A percentile compares a stretch with the other conserved stretches of the same genome.
Evolutionary conservation across 2,797 vertebrate genomes (phyloP).

Genomic region (Garrulus glandarius): DNA sequence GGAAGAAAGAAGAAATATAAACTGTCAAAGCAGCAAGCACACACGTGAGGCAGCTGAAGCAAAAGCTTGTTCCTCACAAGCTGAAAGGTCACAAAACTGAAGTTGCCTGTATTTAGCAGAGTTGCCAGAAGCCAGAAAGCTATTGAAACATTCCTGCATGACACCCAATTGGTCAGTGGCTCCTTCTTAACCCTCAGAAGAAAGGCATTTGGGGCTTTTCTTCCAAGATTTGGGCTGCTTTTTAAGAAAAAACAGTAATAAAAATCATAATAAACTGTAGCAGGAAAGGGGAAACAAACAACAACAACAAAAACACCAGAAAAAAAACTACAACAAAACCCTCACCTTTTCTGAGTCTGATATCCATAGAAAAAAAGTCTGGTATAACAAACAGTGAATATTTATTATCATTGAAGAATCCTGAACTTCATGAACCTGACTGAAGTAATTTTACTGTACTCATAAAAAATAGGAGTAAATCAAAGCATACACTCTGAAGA

Average conservation of each 20-base stretch:
- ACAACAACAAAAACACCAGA: background rate
- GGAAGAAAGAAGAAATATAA: slow-evolving; percentile 24
- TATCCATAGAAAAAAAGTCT: background rate
- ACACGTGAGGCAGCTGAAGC: background rate
- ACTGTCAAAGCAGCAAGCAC: slow-evolving; percentile 16
- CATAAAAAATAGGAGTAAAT: background rate
- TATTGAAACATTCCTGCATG: background rate
- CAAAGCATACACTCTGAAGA: background rate
- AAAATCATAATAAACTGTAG: background rate
- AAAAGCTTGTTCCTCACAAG: background rate
- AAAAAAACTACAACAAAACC: background rate
- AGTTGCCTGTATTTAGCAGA: background rate
- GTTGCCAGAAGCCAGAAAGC: background rate
- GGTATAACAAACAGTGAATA: background rate
- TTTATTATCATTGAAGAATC: background rate
- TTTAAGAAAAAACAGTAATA: background rate
- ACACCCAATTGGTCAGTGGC: background rate
- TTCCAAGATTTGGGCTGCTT: background rate
- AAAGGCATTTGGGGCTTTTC: background rate
- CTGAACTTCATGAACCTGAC: background rate
- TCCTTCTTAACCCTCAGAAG: background rate
- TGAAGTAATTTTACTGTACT: background rate
- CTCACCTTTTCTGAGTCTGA: background rate
- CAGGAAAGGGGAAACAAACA: background rate
- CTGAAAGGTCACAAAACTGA: background rate